phyloP scores from a whole-genome alignment of 1,140 invertebrate genomes.

The Anastatus disparis region DNA sequence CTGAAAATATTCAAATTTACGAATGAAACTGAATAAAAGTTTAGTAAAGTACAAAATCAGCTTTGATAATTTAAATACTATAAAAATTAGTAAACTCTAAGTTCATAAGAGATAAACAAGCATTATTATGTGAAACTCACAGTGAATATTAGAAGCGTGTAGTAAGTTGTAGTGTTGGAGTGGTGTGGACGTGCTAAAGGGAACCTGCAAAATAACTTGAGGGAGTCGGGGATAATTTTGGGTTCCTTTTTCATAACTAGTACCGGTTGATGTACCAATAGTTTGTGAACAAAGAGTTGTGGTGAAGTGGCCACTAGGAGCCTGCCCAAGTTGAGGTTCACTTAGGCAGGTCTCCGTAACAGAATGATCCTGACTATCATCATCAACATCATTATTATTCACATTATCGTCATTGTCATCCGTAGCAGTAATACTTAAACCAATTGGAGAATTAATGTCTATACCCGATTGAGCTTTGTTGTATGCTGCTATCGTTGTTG shows the following conservation, averaged over 20 bases:
- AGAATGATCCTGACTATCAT: no score
- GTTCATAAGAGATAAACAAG: no score
- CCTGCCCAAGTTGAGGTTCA: conserved; percentile 59
- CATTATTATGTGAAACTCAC: conserved; percentile 79
- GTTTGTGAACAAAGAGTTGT: no score
- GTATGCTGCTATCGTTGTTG: conserved; percentile 45
- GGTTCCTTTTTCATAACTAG: neutral
- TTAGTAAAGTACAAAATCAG: no score
- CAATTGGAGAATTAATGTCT: no score
- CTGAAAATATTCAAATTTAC: no score
- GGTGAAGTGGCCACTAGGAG: conserved; percentile 62
- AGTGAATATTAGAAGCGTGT: conserved; percentile 75
- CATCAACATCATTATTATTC: neutral
- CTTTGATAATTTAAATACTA: no score
- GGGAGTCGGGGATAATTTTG: conserved; percentile 62
- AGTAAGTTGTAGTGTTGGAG: conserved; percentile 73
- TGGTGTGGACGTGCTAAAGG: conserved; percentile 73
- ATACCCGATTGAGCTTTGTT: no score
- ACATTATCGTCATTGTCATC: no score
- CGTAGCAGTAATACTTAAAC: no score
- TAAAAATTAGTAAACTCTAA: no score
- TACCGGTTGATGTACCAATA: neutral
- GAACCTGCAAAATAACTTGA: conserved; percentile 80
- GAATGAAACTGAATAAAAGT: no score
- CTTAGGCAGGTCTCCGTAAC: conserved; percentile 15